These are phyloP conservation scores for Pycnonotus jocosus DNA, from an alignment of 2,113 vertebrate species.

Conservation along the genomic window DNA sequence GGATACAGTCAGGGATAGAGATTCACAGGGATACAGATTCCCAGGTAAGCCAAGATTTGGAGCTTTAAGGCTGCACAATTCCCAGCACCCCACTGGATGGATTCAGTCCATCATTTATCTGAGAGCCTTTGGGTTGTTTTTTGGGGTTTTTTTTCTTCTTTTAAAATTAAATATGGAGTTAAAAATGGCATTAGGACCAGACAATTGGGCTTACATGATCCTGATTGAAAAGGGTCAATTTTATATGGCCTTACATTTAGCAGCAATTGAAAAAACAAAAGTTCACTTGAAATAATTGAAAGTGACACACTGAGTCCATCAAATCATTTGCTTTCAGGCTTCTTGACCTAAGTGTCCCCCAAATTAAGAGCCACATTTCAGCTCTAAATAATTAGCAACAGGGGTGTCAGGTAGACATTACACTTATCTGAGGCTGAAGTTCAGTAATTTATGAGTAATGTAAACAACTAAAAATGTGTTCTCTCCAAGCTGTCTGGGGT, in stretches of 20 bases:
- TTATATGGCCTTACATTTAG: background rate
- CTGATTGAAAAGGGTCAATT: background rate
- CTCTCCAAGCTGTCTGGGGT: background rate
- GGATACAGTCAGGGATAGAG: background rate
- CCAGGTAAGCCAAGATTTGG: background rate
- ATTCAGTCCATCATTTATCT: background rate
- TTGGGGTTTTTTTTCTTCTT: background rate
- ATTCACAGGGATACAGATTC: background rate
- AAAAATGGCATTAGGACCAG: background rate
- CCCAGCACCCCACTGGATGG: background rate
- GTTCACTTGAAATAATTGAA: background rate
- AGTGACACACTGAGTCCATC: background rate
- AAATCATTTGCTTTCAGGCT: background rate
- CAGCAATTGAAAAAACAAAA: background rate
- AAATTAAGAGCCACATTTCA: background rate
- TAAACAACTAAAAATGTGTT: background rate
- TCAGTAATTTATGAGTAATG: background rate
- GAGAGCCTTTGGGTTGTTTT: background rate
- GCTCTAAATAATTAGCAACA: background rate
- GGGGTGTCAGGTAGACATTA: background rate
- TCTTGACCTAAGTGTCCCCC: background rate
- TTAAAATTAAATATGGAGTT: background rate
- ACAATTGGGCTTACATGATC: background rate
- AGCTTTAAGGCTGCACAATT: background rate
- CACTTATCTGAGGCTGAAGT: background rate